Base-by-base conservation (phyloP, 2,797 vertebrate species). In the Leptatherina wallacei region DNA sequence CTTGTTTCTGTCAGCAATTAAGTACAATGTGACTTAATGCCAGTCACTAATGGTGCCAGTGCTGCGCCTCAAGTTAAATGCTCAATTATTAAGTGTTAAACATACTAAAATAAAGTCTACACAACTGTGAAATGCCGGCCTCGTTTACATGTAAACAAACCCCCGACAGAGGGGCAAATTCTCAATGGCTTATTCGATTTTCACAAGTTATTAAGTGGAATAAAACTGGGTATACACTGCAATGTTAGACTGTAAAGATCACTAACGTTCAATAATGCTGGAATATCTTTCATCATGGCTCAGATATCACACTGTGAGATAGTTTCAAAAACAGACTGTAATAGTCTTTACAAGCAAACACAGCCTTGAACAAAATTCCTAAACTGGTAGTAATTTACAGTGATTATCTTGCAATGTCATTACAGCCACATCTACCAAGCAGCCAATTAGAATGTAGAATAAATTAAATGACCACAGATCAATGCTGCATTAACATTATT, bases 31-130 rank as follows among this genome's bases (percentile, higher is more conserved):
- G 22, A 47, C 32, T 40, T 72, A 49, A 67, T 32, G 30, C 32
- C 20, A 57, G 38, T 73, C n/a, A 67, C 13, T 35, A 60, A 61
- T 60, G 63, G 12, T 76, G 74, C n/a, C 65, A 77, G 33, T 35
- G 27, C 30, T 56, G 30, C 35, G 5, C 29, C 76, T 65, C 22
- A 57, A 59, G 11, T 61, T n/a, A 65, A 69, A 68, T 27, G 10
- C 22, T 27, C n/a, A 59, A 59, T 60, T 49, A 51, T 6, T 35
- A 12, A 35, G 33, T 29, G 35, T 14, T 35, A 13, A 9, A 59
- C 32, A 6, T 30, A 29, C 60, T 49, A 24, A 47, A 33, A 22
- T 0, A 38, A 18, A 65, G 13, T 24, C 7, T 27, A 12, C n/a
- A 42, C 52, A 35, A 40, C 36, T 38, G 49, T 38, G n/a, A 40